Conservation (phyloP, 2,888 invertebrate genomes). For the Drosophila anceps region DNA sequence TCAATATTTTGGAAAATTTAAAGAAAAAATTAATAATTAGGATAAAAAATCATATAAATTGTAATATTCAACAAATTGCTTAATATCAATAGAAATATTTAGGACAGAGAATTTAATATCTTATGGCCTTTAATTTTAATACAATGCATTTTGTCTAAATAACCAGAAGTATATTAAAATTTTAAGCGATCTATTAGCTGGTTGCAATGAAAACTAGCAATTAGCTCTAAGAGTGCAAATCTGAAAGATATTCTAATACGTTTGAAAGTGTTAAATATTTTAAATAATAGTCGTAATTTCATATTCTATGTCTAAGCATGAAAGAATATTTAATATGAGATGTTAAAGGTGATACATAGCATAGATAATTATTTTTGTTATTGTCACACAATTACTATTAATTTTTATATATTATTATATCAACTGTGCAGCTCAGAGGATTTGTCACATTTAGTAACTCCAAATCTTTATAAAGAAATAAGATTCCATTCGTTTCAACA, state of each 20-base stretch:
- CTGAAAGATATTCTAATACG: background rate
- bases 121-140: background rate
- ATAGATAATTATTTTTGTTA: background rate
- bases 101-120: no score
- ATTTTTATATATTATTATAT: background rate
- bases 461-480: no score
- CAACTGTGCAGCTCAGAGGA: background rate
- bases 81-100: background rate
- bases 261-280: background rate
- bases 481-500: no score
- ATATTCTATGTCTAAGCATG: background rate
- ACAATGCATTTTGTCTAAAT: background rate
- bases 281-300: background rate
- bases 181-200: background rate
- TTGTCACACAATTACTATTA: background rate
- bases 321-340: background rate
- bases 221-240: background rate
- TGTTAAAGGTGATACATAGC: background rate
- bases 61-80: background rate
- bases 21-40: slow-evolving; percentile 36
- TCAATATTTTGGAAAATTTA: slow-evolving; percentile 10
- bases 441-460: no score
- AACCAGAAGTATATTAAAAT: background rate
- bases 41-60: slow-evolving; percentile 8
- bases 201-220: slow-evolving; percentile 3